Base-by-base conservation (phyloP, 1,140 invertebrate genomes). In the Euwallacea similis region DNA sequence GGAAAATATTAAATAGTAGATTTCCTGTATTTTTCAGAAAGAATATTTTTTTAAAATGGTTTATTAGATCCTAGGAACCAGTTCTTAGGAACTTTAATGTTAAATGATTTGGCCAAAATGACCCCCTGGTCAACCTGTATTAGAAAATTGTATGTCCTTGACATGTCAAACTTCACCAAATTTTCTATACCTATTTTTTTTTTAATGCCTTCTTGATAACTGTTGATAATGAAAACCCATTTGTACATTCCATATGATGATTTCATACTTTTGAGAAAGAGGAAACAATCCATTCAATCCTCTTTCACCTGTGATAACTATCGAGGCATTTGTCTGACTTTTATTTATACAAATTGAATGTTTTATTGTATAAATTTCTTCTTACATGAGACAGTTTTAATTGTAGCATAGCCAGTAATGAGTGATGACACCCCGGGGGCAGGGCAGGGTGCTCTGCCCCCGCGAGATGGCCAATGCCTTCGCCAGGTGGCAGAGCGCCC, bases 381-480 rank as follows among this genome's bases (percentile, higher is more conserved):
- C 4, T 10, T 61, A 61, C 21, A 33, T 43, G 21, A 46, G 13
- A 11, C 13, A 9, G 41, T 69, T 46, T 54, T 47, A 21, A 13
- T 62, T 50, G 9, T 33, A 81, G 80, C 74, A 21, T 65, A 75
- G 62, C 71, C 75, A 76, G 72, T 73, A 75, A 82, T 82, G 81
- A 82, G 80, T 76, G 81, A 82, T 76, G 79, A 82, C 76, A 79
- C 76, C 74, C 77, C 79, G 76, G 80, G 81, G 79, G 79, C 75
- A 76, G 79, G 75, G 76, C 79, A 79, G 74, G 77, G 79, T 77
- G 79, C 79, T 78, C 76, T 79, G 80, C 78, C 79, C 77, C 79
- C 77, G 76, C 75, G 78, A 74, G 81, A 80, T 67, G 76, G 77
- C 69, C 69, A 73, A 67, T 67, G 73, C 69, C 71, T 75, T 71